These are phyloP conservation scores for Manacus vitellinus DNA, from an alignment of 2,113 vertebrate species.

Conservation along the genomic window DNA sequence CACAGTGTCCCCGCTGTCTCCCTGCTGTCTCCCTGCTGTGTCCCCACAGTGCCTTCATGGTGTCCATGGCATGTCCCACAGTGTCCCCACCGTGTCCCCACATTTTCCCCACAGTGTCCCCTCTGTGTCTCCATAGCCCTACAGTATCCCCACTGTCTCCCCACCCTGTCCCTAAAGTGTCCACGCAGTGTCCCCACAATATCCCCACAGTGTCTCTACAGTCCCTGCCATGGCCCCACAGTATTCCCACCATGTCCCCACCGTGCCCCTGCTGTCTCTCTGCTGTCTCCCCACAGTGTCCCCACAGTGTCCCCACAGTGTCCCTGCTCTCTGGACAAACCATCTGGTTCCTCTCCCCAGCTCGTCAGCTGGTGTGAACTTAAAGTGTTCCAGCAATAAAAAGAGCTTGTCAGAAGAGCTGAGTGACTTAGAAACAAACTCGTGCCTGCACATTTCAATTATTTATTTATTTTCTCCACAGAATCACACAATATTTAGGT, in stretches of 20 bases:
- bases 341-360: fast-evolving
- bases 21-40: not conserved
- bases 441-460: fast-evolving
- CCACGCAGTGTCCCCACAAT: too few species aligned
- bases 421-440: not conserved
- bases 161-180: too few species aligned
- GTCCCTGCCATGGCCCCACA: too few species aligned
- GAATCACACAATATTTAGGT: not conserved
- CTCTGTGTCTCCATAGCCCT: not conserved
- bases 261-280: too few species aligned
- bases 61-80: too few species aligned
- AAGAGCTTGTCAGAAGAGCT: fast-evolving
- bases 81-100: not conserved
- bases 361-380: fast-evolving
- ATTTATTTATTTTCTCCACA: too few species aligned
- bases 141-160: too few species aligned
- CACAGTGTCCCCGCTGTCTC: not conserved
- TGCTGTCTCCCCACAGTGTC: too few species aligned
- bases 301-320: not conserved
- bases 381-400: not conserved
- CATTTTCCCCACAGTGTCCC: not conserved
- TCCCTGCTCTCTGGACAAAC: not conserved
- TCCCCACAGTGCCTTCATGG: not conserved
- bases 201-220: too few species aligned
- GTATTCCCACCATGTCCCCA: too few species aligned